Conservation (phyloP, 2,888 invertebrate genomes). For the Lepetodrilus schrolli region DNA sequence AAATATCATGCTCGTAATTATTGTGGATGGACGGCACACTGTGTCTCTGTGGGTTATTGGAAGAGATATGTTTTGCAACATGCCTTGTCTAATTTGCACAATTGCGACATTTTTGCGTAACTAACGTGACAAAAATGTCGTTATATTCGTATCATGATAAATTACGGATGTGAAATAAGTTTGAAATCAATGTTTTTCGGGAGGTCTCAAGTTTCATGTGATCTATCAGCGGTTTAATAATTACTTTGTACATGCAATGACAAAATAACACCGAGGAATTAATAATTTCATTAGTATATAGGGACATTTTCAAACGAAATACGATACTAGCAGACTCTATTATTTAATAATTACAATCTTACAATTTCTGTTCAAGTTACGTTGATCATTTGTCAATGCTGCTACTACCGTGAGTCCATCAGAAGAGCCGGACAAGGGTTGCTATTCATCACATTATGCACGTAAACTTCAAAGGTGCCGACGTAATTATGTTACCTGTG, state of each 20-base stretch:
- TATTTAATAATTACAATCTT: constrained; percentile 26
- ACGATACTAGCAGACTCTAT: constrained; percentile 8
- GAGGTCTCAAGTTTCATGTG: not conserved
- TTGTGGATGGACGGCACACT: too few relatives aligned
- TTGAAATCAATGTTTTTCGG: constrained; percentile 4
- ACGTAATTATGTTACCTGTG: constrained; percentile 17
- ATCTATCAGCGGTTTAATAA: constrained; percentile 10
- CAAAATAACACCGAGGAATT: not conserved
- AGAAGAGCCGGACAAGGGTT: not conserved
- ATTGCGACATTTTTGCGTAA: not conserved
- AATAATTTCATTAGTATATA: constrained; percentile 23
- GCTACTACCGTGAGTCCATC: not conserved
- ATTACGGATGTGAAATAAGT: constrained; percentile 16
- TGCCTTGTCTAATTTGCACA: not conserved
- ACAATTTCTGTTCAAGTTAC: constrained; percentile 6
- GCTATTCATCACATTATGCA: constrained; percentile 3
- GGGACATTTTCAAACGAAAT: constrained; percentile 20
- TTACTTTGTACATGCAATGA: constrained; percentile 12
- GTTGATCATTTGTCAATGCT: constrained; percentile 3
- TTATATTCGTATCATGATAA: constrained; percentile 19
- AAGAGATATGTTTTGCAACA: not conserved
- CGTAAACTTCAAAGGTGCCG: constrained; percentile 23
- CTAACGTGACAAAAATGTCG: not conserved
- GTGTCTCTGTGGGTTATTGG: not conserved
- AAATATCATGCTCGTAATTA: too few relatives aligned